Evolutionary conservation across 2,888 invertebrate species (phyloP).

Genomic region (Cephus rjabovi): DNA sequence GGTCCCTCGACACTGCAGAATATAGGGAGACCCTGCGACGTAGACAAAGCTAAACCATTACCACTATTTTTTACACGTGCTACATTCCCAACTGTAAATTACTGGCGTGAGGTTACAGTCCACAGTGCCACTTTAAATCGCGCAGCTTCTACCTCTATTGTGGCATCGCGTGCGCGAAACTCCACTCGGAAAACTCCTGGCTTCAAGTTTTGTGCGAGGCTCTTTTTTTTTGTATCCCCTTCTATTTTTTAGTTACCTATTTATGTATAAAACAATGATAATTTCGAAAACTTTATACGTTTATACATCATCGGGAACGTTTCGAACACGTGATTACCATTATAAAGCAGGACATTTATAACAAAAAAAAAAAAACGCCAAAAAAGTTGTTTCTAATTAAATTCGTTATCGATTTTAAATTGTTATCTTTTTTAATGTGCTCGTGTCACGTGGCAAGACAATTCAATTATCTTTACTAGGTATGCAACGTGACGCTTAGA

Average conservation of each 20-base stretch:
- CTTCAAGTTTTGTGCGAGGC: not conserved
- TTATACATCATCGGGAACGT: too few relatives aligned
- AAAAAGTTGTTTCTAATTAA: not conserved
- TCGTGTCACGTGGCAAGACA: not conserved
- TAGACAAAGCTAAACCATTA: slow-evolving; percentile 30
- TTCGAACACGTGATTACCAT: not conserved
- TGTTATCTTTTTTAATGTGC: not conserved
- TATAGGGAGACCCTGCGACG: slow-evolving; percentile 10
- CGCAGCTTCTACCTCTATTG: not conserved
- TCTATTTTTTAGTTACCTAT: not conserved
- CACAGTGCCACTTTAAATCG: not conserved
- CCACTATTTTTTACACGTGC: slow-evolving; percentile 26
- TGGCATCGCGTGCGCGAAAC: not conserved
- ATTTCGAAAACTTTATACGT: not conserved
- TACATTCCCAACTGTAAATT: slow-evolving; percentile 37
- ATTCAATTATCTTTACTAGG: not conserved
- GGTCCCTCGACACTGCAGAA: not conserved
- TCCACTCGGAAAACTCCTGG: not conserved
- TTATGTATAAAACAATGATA: not conserved
- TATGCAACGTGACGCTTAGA: not conserved
- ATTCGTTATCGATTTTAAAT: not conserved
- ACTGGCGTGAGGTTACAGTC: slow-evolving; percentile 21
- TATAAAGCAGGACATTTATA: not conserved
- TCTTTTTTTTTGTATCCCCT: not conserved
- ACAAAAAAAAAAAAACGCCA: not conserved